Evolutionary conservation across 1,140 invertebrate genomes (phyloP).

Genomic region (Apis florea): DNA sequence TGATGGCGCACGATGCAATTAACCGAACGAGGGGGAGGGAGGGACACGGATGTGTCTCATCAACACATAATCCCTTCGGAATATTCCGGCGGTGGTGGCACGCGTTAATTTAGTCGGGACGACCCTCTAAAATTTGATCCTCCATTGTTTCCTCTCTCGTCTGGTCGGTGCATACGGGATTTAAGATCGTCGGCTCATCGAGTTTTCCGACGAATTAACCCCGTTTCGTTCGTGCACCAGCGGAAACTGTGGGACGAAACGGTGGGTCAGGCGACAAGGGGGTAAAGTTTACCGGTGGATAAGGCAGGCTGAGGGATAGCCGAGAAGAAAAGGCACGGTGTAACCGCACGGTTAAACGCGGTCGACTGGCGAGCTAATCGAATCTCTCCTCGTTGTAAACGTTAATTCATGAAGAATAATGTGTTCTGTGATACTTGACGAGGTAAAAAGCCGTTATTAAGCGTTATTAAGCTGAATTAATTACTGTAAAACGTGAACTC

Average conservation of each 20-base stretch:
- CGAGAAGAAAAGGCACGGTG: background rate
- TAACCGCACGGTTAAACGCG: conserved; percentile 24
- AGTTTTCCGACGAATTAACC: conserved; percentile 43
- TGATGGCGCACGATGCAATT: background rate
- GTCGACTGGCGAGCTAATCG: conserved; percentile 10
- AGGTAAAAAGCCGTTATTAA: background rate
- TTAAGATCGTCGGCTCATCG: conserved; percentile 38
- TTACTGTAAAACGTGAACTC: background rate
- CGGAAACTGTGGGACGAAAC: too few species aligned
- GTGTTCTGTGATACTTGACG: conserved; percentile 18
- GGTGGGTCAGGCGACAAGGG: background rate
- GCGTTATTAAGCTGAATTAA: background rate
- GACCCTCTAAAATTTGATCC: conserved; percentile 30
- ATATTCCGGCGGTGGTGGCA: background rate
- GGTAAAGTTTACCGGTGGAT: conserved; percentile 11
- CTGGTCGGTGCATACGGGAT: conserved; percentile 21
- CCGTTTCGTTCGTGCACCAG: conserved; percentile 22
- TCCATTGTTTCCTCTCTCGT: conserved; percentile 6
- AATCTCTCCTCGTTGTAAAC: conserved; percentile 4
- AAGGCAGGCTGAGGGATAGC: background rate
- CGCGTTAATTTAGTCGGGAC: conserved; percentile 37
- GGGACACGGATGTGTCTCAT: conserved; percentile 9
- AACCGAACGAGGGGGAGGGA: conserved; percentile 4
- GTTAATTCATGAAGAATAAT: conserved; percentile 28
- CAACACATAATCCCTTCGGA: conserved; percentile 25